Percentiles rank a stretch among this genome's conserved stretches.
Conservation (phyloP, 2,113 vertebrate species). For the Alosa alosa region DNA sequence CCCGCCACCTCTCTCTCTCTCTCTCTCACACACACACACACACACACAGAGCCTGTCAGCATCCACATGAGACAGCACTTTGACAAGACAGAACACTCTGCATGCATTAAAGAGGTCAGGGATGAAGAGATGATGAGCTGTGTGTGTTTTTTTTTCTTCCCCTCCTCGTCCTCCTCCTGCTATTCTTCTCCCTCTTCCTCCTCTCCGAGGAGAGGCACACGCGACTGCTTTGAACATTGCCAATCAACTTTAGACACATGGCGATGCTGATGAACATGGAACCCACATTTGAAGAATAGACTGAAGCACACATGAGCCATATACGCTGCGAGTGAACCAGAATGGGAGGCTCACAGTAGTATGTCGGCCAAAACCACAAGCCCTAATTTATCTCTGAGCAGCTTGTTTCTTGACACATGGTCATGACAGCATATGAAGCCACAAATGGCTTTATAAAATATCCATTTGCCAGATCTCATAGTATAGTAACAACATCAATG, state of each 20-base stretch:
- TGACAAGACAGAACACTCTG: constrained; percentile 5
- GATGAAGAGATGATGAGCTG: constrained; percentile 18
- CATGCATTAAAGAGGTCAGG: constrained; percentile 18
- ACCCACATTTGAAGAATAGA: not conserved
- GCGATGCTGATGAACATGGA: not conserved
- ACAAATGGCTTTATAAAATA: not conserved
- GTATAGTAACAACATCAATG: not conserved
- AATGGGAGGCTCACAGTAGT: not conserved
- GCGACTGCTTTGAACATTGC: not conserved
- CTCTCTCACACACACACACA: not conserved
- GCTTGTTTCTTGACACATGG: not conserved
- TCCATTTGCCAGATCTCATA: not conserved
- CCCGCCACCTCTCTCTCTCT: not conserved
- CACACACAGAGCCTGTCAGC: not conserved
- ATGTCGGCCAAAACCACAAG: not conserved
- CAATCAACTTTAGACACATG: not conserved
- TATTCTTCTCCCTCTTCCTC: not conserved
- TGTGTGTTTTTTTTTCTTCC: not conserved
- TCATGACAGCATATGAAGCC: not conserved
- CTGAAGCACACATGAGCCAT: not conserved
- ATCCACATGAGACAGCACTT: constrained; percentile 7
- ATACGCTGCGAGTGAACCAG: not conserved
- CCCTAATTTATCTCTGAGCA: not conserved
- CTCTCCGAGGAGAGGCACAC: not conserved
- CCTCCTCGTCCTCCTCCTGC: not conserved